Percentiles rank a stretch among this genome's conserved stretches.
Conservation (phyloP, 2,113 vertebrate genomes). For the Vidua macroura region DNA sequence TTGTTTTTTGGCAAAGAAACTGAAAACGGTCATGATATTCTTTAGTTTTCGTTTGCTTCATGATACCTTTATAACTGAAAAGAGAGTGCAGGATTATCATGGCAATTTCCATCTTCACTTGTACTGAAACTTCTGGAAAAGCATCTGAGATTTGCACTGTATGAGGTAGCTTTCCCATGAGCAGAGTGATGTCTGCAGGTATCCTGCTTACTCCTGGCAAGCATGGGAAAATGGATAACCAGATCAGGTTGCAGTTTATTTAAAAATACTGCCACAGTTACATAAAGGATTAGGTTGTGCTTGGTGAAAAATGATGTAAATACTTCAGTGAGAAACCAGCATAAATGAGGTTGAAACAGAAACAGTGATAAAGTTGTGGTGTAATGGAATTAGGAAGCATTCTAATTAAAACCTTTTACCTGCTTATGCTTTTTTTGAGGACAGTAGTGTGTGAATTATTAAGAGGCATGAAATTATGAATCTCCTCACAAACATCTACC, state of each 20-base stretch:
- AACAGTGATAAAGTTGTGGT: not conserved
- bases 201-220: not conserved
- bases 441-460: not conserved
- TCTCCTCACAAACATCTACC: not conserved
- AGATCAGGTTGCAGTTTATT: slow-evolving; percentile 49
- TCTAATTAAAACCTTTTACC: not conserved
- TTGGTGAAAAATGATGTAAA: not conserved
- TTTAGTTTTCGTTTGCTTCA: not conserved
- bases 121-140: not conserved
- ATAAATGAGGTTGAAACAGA: not conserved
- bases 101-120: not conserved
- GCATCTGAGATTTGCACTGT: not conserved
- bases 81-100: not conserved
- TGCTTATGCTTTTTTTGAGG: not conserved
- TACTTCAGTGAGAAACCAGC: not conserved
- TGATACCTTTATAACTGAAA: not conserved
- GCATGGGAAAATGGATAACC: not conserved
- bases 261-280: slow-evolving; percentile 57
- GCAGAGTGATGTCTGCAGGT: slow-evolving; percentile 3
- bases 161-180: not conserved
- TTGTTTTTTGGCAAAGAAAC: not conserved
- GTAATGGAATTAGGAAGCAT: not conserved
- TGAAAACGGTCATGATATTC: accelerated
- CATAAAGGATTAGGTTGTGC: slow-evolving; percentile 32
- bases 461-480: not conserved